Evolutionary conservation across 2,113 vertebrate genomes (phyloP), one percentile per base, ranked within the genome.

Genomic region (Jacana jacana): DNA sequence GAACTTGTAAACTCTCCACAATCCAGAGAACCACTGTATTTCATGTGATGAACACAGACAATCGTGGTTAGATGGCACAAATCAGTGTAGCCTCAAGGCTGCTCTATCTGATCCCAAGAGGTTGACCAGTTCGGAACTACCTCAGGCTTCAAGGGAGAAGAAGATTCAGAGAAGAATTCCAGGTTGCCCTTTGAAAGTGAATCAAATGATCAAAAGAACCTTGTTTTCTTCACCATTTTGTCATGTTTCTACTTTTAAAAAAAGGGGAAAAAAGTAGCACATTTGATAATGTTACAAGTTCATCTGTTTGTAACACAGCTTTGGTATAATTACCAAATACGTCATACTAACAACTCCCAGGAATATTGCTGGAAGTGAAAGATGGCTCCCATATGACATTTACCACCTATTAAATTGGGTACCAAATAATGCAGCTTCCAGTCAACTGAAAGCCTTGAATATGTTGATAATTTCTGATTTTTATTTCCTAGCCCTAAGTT

Each of bases 41-140:
- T 69, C 22, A 6, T 35, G 13, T 24, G 44, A 71, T 0, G 0
- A 28, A 40, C 5, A 13, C 3, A 11, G 64, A 19, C 30, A 80
- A 1, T 11, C 11, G 10, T 9, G 10, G 28, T 15, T 18, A 10
- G 39, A n/a, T 4, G 37, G 24, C 51, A 46, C 16, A 91, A 77
- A 84, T 9, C 37, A 54, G 20, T 7, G 11, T 4, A 70, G 14
- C 13, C n/a, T 78, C 42, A 54, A 66, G n/a, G 27, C 22, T 76
- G 20, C 57, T 85, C 10, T 37, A 72, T 44, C 12, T 1, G 1
- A 55, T 64, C 23, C 16, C 35, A 81, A 18, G 17, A 22, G 30
- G 8, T 23, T 54, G 57, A 13, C 8, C 17, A 19, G 37, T 28
- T 80, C 55, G 75, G 40, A 49, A 51, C 42, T 78, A 40, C 31